A percentile compares a stretch with the other conserved stretches of the same genome.
These are phyloP conservation scores for Pontoporia blainvillei DNA, from an alignment of 2,113 vertebrate genomes.

Conservation along the genomic window DNA sequence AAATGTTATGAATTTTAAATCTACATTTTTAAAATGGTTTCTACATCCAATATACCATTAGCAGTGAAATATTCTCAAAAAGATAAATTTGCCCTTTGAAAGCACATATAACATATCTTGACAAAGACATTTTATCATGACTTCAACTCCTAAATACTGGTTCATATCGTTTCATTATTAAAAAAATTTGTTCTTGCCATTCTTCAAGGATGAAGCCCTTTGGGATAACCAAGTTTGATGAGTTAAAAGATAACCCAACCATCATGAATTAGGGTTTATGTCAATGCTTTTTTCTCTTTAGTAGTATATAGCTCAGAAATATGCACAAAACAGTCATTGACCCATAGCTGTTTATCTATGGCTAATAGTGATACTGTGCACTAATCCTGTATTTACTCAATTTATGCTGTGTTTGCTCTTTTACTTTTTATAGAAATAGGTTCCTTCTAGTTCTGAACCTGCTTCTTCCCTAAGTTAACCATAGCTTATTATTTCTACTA, in stretches of 20 bases:
- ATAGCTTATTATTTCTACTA: slow-evolving; percentile 77
- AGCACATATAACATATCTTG: not conserved
- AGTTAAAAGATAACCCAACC: not conserved
- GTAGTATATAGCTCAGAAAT: not conserved
- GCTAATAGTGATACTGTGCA: not conserved
- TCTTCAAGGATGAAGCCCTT: not conserved
- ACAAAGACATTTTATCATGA: not conserved
- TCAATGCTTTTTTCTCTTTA: not conserved
- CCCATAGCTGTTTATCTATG: not conserved
- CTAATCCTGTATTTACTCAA: not conserved
- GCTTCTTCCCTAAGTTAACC: slow-evolving; percentile 59
- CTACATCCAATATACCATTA: not conserved
- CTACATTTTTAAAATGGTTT: not conserved
- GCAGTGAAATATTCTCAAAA: not conserved
- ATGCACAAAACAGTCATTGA: not conserved
- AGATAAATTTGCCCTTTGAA: not conserved
- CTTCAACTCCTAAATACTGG: not conserved
- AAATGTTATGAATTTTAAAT: not conserved
- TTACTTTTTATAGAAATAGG: slow-evolving; percentile 37
- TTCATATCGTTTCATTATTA: not conserved
- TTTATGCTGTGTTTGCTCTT: not conserved
- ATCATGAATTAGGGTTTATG: not conserved
- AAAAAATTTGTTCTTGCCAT: not conserved
- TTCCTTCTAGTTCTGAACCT: slow-evolving; percentile 54
- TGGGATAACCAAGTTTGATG: not conserved